These are phyloP conservation scores for Linyphia triangularis DNA, from an alignment of 2,888 invertebrate genomes.

Conservation along the genomic window DNA sequence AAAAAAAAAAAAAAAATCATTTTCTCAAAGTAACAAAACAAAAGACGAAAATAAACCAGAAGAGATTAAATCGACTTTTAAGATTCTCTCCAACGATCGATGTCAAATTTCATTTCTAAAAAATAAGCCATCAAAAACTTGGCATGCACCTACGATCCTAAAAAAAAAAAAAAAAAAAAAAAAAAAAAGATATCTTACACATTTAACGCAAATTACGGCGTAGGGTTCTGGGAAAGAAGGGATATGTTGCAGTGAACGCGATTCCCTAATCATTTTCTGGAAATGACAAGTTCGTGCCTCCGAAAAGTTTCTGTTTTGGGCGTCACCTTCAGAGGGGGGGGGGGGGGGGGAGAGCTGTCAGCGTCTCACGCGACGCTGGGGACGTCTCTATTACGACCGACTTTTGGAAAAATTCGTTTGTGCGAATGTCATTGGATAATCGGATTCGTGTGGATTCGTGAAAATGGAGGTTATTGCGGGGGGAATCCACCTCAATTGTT, in stretches of 20 bases:
- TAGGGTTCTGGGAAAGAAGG: background rate
- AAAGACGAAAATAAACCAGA: background rate
- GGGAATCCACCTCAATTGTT: background rate
- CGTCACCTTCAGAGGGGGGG: too few relatives aligned
- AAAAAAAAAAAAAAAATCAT: too few relatives aligned
- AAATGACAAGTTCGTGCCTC: conserved; percentile 60
- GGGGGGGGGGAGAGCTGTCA: background rate
- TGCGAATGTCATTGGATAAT: background rate
- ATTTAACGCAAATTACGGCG: conserved; percentile 60
- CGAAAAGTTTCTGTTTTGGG: conserved; percentile 20
- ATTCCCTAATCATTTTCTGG: conserved; percentile 55
- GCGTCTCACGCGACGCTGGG: background rate
- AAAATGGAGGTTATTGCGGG: too few relatives aligned
- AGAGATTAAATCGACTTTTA: background rate
- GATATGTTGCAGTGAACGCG: conserved; percentile 35
- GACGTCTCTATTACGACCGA: background rate
- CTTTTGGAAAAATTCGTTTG: background rate
- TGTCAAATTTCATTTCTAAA: background rate
- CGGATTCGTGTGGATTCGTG: background rate
- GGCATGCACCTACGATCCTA: too few relatives aligned
- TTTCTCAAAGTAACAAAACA: too few relatives aligned
- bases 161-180: too few relatives aligned
- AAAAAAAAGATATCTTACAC: background rate
- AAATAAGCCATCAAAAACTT: background rate
- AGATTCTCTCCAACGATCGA: background rate